A percentile compares a stretch with the other conserved stretches of the same genome.
Evolutionary conservation across 1,140 invertebrate genomes (phyloP).

Genomic region (Drosophila kanapiae): DNA sequence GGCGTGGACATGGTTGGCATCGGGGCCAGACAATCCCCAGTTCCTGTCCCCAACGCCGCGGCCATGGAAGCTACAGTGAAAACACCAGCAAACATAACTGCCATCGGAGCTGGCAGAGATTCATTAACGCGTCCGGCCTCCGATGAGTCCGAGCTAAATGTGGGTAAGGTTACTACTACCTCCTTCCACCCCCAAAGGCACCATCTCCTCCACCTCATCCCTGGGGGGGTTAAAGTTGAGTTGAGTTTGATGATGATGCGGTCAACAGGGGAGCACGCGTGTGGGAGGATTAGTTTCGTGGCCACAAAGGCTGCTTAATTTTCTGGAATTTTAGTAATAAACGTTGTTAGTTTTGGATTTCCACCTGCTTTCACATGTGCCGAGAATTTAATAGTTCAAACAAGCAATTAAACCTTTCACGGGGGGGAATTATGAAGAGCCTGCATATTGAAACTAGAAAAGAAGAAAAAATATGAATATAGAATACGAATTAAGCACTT

Average conservation of each 20-base stretch:
- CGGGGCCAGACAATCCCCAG: constrained; percentile 48
- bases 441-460: too few species aligned
- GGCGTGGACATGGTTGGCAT: constrained; percentile 22
- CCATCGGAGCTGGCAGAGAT: constrained; percentile 55
- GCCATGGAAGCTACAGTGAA: constrained; percentile 9
- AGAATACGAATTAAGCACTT: background rate
- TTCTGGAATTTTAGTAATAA: background rate
- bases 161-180: constrained; percentile 61
- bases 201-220: too few species aligned
- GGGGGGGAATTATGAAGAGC: background rate
- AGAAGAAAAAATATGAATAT: background rate
- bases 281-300: constrained; percentile 7
- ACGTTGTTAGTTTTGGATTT: constrained; percentile 3
- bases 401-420: constrained; percentile 7
- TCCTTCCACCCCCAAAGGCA: background rate
- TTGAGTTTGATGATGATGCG: constrained; percentile 41
- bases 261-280: constrained; percentile 18
- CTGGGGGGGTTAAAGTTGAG: constrained; percentile 33
- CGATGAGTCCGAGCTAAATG: constrained; percentile 66
- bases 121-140: constrained; percentile 80
- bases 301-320: constrained; percentile 16
- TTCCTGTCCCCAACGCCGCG: background rate
- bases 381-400: constrained; percentile 6
- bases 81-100: constrained; percentile 1
- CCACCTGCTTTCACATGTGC: constrained; percentile 10